phyloP scores from a whole-genome alignment of 2,797 vertebrate genomes.

The Melanotaenia maccullochi region DNA sequence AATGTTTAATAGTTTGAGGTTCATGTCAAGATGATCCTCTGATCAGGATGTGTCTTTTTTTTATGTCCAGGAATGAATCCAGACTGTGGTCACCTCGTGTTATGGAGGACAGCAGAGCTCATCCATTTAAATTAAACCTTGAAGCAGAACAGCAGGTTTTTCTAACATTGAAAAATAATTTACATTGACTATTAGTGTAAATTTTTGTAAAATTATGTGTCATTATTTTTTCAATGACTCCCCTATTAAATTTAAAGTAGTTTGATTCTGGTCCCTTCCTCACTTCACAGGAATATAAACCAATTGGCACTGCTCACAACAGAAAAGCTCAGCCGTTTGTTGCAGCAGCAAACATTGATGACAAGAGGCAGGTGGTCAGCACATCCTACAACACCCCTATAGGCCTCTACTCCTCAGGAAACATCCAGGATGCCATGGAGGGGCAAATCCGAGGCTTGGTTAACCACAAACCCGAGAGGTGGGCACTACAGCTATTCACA shows the following conservation, averaged over 20 bases:
- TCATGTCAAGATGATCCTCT: slow-evolving; percentile 4
- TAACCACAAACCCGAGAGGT: slow-evolving; percentile 87
- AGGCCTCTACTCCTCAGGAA: slow-evolving; percentile 96
- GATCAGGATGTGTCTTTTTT: slow-evolving; percentile 23
- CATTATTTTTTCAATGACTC: background rate
- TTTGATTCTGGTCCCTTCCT: slow-evolving; percentile 58
- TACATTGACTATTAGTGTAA: background rate
- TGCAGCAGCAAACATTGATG: slow-evolving; percentile 95
- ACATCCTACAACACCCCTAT: slow-evolving; percentile 97
- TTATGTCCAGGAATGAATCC: slow-evolving; percentile 84
- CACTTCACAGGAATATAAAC: slow-evolving; percentile 89
- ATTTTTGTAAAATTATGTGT: background rate
- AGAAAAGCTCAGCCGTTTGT: slow-evolving; percentile 94
- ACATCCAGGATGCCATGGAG: slow-evolving; percentile 96
- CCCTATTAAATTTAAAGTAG: background rate
- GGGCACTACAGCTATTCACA: slow-evolving; percentile 25
- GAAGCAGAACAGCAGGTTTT: slow-evolving; percentile 93
- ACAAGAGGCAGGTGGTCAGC: slow-evolving; percentile 97
- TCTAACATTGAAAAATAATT: slow-evolving; percentile 23
- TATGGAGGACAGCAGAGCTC: slow-evolving; percentile 85
- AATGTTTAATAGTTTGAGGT: no score
- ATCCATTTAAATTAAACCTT: slow-evolving; percentile 93
- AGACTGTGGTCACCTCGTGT: slow-evolving; percentile 93
- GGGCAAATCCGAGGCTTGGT: slow-evolving; percentile 94
- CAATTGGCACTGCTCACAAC: slow-evolving; percentile 93